Conservation (phyloP, 2,888 invertebrate species). For the Arenicola marina region DNA sequence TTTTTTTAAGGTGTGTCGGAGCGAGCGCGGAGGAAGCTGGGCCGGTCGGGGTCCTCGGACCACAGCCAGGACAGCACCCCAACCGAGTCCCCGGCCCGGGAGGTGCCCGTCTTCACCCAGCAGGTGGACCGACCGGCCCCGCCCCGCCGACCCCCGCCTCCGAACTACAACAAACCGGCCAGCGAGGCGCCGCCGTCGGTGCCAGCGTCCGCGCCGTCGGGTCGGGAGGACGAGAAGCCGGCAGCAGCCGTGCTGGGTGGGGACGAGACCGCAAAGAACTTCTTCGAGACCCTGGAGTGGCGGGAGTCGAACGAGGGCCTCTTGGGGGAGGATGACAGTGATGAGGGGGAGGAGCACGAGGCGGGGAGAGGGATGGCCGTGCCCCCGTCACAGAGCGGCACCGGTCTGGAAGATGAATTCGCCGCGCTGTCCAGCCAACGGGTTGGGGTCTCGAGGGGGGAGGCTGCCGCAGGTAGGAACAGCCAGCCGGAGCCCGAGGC, state of each 20-base stretch:
- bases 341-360: constrained; percentile 5
- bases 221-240: constrained; percentile 1
- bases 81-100: constrained; percentile 21
- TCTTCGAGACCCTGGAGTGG: constrained; percentile 48
- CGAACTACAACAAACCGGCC: constrained; percentile 2
- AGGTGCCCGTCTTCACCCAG: neutral
- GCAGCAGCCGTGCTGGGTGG: neutral
- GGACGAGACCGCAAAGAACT: constrained; percentile 16
- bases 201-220: constrained; percentile 8
- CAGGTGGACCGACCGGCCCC: neutral
- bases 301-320: constrained; percentile 17
- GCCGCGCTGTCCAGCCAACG: no score
- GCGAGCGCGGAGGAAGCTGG: constrained; percentile 40
- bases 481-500: neutral
- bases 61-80: constrained; percentile 34
- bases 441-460: no score
- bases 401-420: no score
- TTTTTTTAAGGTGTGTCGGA: constrained; percentile 49
- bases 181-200: neutral
- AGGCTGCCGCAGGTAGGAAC: no score
- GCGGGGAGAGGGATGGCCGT: no score
- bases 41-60: constrained; percentile 38
- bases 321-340: constrained; percentile 16
- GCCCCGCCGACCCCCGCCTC: constrained; percentile 10
- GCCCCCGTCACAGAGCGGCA: no score